Evolutionary conservation across 1,140 invertebrate genomes (phyloP), one percentile per base, ranked within the genome.

Genomic region (Meloidogyne floridensis): DNA sequence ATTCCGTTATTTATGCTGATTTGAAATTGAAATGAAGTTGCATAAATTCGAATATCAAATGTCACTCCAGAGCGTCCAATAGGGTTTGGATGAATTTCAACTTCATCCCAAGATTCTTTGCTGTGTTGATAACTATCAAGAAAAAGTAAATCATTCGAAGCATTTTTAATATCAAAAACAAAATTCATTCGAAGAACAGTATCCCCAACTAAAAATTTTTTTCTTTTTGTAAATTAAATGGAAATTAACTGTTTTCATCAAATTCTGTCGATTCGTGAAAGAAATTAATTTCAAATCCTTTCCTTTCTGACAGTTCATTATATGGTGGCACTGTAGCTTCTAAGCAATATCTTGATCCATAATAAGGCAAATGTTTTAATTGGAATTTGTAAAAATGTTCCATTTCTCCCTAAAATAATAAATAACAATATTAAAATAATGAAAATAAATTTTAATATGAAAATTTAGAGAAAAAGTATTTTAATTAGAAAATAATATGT

Each of bases 101-200:
- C 15, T 65, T 65, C n/a, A 65, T 65, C 59, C 59, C 59, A 65
- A 65, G 15, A 65, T 3, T 65, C 7, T n/a, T 5, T 65, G 7
- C 3, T 65, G 7, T 65, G 59, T 65, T 65, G 59, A 65, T 65
- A 65, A 65, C 59, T 65, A 65, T 65, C n/a, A 65, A 65, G 59
- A 7, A 65, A 13, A n/a, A 65, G n/a, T n/a, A 65, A n/a, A 65
- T 65, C 59, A 65, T 65, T 65, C n/a, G 59, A 65, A 65, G 59
- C 15, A 65, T 65, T 65, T n/a, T 65, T n/a, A 65, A 65, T 65
- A 65, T 65, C 59, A 65, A 65, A 65, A 65, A 65, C n/a, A 65
- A 65, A 65, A n/a, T 65, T 6, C 59, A 65, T 65, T 65, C n/a
- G 15, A n/a, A 65, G 7, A n/a, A 65, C n/a, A 7, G 59, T 65